Conservation (phyloP, 2,113 vertebrate species). For the Caracal caracal region DNA sequence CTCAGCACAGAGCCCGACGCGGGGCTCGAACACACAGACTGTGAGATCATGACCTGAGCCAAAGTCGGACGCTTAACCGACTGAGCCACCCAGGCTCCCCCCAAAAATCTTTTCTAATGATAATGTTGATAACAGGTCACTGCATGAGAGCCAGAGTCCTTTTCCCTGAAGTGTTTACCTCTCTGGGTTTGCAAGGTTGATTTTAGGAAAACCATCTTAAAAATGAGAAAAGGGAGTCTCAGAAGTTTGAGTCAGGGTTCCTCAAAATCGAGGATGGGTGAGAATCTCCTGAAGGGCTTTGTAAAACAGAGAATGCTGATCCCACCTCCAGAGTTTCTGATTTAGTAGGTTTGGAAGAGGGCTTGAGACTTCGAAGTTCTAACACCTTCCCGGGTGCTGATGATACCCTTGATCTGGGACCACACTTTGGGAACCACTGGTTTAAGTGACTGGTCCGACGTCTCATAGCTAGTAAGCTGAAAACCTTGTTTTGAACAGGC, state of each 20-base stretch:
- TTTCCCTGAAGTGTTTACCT: background rate
- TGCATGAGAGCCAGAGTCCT: background rate
- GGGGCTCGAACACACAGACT: too few relatives aligned
- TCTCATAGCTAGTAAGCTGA: background rate
- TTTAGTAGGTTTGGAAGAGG: background rate
- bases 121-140: background rate
- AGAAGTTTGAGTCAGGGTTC: background rate
- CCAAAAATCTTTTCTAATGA: too few relatives aligned
- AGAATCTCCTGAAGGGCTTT: background rate
- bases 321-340: background rate
- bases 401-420: background rate
- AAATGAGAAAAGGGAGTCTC: background rate
- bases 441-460: background rate
- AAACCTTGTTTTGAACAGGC: background rate
- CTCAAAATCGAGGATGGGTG: background rate
- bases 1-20: too few relatives aligned
- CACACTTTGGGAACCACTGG: background rate
- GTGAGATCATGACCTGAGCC: too few relatives aligned
- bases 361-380: background rate
- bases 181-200: background rate
- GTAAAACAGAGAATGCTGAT: background rate
- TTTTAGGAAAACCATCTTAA: background rate
- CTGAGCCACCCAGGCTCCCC: too few relatives aligned
- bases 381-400: background rate
- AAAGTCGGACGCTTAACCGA: too few relatives aligned